These are phyloP conservation scores for Rhamphomyia laevipes DNA, from an alignment of 2,888 invertebrate species.

Conservation along the genomic window DNA sequence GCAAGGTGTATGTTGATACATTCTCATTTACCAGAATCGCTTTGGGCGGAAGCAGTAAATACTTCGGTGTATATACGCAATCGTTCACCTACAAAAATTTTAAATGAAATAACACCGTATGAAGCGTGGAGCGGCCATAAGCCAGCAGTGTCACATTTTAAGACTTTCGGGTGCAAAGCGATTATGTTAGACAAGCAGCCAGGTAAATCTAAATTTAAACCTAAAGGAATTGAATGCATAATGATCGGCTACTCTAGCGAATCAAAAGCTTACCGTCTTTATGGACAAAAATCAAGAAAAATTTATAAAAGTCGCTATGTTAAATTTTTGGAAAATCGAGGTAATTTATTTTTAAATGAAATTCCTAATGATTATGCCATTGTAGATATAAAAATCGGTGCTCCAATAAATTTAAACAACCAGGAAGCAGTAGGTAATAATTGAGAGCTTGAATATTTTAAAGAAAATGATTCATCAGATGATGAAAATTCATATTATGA, in stretches of 20 bases:
- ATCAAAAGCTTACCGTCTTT: no score
- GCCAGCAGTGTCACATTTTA: conserved; percentile 11
- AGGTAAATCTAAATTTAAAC: conserved; percentile 11
- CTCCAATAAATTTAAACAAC: not conserved
- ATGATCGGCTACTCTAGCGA: conserved; percentile 10
- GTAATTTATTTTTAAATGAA: no score
- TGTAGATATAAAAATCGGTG: no score
- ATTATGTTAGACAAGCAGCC: conserved; percentile 11
- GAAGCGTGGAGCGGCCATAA: conserved; percentile 15
- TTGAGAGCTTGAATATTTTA: not conserved
- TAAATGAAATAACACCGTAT: conserved; percentile 12
- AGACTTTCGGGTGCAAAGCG: conserved; percentile 10
- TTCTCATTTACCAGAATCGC: conserved; percentile 15
- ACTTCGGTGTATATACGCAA: conserved; percentile 15
- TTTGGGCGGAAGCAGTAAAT: conserved; percentile 17
- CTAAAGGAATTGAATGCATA: conserved; percentile 7
- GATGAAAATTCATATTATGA: no score
- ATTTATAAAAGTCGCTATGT: no score
- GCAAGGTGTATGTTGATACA: conserved; percentile 22
- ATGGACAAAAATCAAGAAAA: no score
- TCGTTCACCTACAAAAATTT: conserved; percentile 10
- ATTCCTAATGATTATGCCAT: no score
- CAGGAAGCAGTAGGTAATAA: not conserved
- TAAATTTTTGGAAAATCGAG: no score
- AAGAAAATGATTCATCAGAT: no score